Evolutionary conservation across 2,113 vertebrate genomes (phyloP).

Genomic region (Buteo buteo): DNA sequence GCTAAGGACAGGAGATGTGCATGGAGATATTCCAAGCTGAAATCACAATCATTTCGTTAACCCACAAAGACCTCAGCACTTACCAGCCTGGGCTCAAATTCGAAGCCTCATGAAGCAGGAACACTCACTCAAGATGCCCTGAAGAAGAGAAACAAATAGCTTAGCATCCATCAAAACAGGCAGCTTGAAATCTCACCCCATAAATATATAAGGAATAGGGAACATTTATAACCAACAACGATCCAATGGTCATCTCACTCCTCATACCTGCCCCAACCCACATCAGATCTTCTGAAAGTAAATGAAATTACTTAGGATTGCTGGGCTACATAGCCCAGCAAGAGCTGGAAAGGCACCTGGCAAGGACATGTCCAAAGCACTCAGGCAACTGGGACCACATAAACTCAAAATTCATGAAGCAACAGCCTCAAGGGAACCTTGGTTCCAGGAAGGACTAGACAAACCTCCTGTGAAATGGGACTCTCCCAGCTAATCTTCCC

Average conservation of each 20-base stretch:
- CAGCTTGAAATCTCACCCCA: neutral
- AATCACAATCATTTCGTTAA: neutral
- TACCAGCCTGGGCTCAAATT: conserved; percentile 42
- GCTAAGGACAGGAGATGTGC: neutral
- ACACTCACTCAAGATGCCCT: conserved; percentile 42
- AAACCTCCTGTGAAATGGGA: neutral
- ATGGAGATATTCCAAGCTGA: neutral
- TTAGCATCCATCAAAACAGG: neutral
- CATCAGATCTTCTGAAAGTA: neutral
- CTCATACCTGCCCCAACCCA: neutral
- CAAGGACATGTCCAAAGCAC: neutral
- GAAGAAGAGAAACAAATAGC: neutral
- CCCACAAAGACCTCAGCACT: neutral
- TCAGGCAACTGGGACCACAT: neutral
- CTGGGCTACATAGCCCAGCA: neutral
- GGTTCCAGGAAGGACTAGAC: neutral
- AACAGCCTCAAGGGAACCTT: neutral
- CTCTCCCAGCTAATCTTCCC: neutral
- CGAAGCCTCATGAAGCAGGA: conserved; percentile 1
- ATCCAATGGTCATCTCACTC: neutral
- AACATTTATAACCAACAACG: neutral
- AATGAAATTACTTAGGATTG: neutral
- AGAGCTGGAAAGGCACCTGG: neutral
- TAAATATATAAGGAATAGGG: neutral
- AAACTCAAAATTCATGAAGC: neutral